A percentile compares a stretch with the other conserved stretches of the same genome.
phyloP scores from a whole-genome alignment of 1,140 invertebrate genomes.

The Pogonomyrmex barbatus region DNA sequence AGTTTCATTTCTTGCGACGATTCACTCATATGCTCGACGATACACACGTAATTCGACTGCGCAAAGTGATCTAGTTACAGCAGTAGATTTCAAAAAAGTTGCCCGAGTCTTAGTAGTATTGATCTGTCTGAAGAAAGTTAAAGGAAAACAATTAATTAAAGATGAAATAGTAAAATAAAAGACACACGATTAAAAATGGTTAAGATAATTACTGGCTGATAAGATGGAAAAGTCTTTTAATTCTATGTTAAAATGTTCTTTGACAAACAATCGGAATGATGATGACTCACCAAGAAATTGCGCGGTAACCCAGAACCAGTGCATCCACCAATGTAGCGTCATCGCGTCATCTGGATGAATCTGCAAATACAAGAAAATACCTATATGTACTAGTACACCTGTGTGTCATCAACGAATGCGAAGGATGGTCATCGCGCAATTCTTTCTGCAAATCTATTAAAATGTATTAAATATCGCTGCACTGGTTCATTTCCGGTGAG shows the following conservation, averaged over 20 bases:
- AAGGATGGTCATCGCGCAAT: not conserved
- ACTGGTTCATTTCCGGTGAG: not conserved
- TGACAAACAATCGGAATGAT: not conserved
- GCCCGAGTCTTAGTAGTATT: not conserved
- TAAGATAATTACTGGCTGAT: not conserved
- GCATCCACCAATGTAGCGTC: slow-evolving; percentile 90
- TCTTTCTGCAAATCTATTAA: not conserved
- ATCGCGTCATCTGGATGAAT: slow-evolving; percentile 86
- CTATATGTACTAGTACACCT: not conserved
- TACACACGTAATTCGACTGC: not conserved
- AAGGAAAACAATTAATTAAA: not conserved
- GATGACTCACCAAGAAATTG: slow-evolving; percentile 84
- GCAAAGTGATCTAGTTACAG: not conserved
- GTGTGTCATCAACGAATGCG: not conserved
- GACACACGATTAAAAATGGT: not conserved
- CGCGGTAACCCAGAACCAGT: slow-evolving; percentile 90
- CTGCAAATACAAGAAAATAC: slow-evolving; percentile 68
- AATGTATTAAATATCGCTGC: not conserved
- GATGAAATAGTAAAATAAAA: not conserved
- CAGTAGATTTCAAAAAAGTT: not conserved
- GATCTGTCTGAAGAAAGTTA: not conserved
- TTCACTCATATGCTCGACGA: not conserved
- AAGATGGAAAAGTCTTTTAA: not conserved
- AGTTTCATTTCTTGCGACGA: not conserved
- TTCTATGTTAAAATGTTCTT: not conserved